Evolutionary conservation across 1,140 invertebrate genomes (phyloP).

Genomic region (Thalassaphorura encarpata): DNA sequence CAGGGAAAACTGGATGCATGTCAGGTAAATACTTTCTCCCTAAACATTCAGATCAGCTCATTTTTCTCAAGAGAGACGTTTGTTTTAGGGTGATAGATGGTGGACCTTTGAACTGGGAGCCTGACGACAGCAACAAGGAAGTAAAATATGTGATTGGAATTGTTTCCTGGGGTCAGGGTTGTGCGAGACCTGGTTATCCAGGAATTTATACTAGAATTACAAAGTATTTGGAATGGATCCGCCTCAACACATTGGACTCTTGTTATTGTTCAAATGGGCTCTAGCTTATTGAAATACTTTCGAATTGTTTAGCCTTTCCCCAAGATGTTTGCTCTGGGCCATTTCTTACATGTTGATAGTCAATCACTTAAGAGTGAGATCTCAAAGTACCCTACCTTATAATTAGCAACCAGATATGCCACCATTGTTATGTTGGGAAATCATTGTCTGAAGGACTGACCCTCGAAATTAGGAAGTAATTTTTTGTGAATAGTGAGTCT

Average conservation of each 20-base stretch:
- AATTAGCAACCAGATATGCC: no score
- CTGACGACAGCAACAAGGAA: conserved; percentile 29
- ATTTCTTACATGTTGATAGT: no score
- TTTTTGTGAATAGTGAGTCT: no score
- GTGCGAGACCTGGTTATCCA: conserved; percentile 22
- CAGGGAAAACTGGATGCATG: conserved; percentile 62
- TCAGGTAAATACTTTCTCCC: conserved; percentile 39
- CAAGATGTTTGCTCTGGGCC: no score
- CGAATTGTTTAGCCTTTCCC: no score
- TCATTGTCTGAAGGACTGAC: no score
- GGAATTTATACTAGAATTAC: conserved; percentile 30
- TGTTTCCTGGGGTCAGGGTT: conserved; percentile 28
- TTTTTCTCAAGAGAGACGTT: background rate
- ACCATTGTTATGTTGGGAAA: no score
- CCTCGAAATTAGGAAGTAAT: no score
- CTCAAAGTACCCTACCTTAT: no score
- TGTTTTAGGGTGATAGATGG: conserved; percentile 29
- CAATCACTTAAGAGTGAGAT: no score
- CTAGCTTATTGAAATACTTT: no score
- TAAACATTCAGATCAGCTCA: background rate
- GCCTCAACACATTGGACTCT: conserved; percentile 26
- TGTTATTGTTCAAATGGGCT: conserved; percentile 30
- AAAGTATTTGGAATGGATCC: conserved; percentile 31
- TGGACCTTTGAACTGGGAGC: conserved; percentile 34
- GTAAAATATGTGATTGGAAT: conserved; percentile 31